Evolutionary conservation across 2,797 vertebrate species (phyloP).

Genomic region (Bufotes viridis): DNA sequence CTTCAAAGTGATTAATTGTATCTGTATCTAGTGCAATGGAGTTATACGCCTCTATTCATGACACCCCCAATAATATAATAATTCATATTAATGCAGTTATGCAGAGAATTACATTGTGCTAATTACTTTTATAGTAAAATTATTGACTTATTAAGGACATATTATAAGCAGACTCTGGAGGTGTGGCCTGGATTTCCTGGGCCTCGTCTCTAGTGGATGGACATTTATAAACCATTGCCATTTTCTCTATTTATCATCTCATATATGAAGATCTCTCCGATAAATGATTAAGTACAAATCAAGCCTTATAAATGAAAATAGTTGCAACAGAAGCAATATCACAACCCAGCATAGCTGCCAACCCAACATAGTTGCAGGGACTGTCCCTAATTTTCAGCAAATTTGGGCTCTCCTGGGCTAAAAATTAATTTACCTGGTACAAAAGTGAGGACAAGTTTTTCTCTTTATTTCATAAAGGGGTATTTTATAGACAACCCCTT

Average conservation of each 20-base stretch:
- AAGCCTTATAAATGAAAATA: neutral
- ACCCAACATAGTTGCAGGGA: too few relatives aligned
- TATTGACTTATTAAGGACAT: neutral
- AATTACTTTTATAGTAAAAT: neutral
- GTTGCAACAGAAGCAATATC: too few relatives aligned
- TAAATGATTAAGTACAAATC: conserved; percentile 49
- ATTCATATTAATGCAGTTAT: neutral
- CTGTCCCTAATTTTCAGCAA: too few relatives aligned
- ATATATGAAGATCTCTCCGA: neutral
- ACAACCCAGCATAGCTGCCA: too few relatives aligned
- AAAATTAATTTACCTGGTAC: too few relatives aligned
- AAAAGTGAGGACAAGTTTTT: too few relatives aligned
- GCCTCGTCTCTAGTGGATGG: neutral
- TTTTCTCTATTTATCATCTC: neutral
- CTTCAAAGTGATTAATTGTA: too few relatives aligned
- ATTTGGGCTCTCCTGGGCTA: too few relatives aligned
- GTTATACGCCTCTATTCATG: neutral
- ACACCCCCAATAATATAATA: neutral
- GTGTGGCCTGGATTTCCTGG: neutral
- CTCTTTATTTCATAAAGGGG: too few relatives aligned
- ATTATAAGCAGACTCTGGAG: neutral
- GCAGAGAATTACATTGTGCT: neutral
- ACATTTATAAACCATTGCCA: neutral
- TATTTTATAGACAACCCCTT: too few relatives aligned
- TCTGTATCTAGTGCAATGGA: too few relatives aligned